Base-by-base conservation (phyloP, 53 echinoderm and acorn worm genomes). In the Apostichopus leukothele region DNA sequence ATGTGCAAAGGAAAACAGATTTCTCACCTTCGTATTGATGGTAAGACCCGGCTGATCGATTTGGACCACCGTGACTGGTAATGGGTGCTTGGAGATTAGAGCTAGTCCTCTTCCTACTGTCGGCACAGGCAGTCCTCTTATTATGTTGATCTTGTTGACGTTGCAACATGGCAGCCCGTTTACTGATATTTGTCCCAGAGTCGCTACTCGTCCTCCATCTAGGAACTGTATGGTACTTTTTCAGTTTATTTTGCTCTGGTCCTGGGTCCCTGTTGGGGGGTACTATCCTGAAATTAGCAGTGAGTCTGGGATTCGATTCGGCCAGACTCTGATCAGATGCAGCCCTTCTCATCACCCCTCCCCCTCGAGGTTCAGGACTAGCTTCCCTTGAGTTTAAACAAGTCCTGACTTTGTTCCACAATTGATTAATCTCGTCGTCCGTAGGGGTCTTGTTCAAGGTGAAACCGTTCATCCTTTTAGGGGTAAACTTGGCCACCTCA, bases 381-480 rank as follows among this genome's bases (percentile, higher is more conserved):
- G 88, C 88, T 11, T 93, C 93, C 13, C 91, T 88, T 51, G 94
- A 92, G 88, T 99, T 39, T 74, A 99, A 88, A 80, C 99, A 99
- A 16, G 99, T 96, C 67, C 99, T 87, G 21, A 99, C 99, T 89
- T 99, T 99, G 92, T 99, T 94, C 99, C 99, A 99, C 25, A 99
- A 59, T 93, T 94, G 96, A 79, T 99, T 99, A 53, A 99, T 99
- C 80, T 99, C 99, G 26, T 96, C 99, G 79, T 99, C 99, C 4
- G 99, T 99, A 5, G 99, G 99, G 9, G 99, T 99, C 80, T 96
- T 99, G 75, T 99, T 93, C 27, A 99, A 86, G 1, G 90, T 92
- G n/a, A 95, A 87, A 13, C 94, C 96, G 79, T 99, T 96, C 18
- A 90, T 88, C n/a, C 86, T 81, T 4, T 86, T 85, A 23, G 91